Conservation (phyloP, 2,888 invertebrate genomes). For the Cryptocephalus moraei region DNA sequence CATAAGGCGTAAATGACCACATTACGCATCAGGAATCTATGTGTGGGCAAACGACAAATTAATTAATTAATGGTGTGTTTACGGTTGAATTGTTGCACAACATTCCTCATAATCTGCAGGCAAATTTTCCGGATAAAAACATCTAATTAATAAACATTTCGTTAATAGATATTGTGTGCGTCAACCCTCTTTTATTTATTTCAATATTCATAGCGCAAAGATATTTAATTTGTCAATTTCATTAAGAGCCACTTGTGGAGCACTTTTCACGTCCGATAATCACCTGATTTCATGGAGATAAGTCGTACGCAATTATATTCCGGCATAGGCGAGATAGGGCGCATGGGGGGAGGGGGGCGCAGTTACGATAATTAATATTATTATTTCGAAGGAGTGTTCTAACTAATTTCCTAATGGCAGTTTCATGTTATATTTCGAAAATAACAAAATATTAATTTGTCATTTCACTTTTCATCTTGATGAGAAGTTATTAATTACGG, state of each 20-base stretch:
- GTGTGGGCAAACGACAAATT: too few species aligned
- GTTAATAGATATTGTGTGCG: background rate
- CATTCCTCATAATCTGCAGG: too few species aligned
- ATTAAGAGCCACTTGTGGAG: conserved; percentile 15
- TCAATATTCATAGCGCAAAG: background rate
- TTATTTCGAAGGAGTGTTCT: conserved; percentile 24
- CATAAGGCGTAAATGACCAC: too few species aligned
- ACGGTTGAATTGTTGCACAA: too few species aligned
- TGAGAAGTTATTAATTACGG: background rate
- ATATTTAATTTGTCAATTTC: conserved; percentile 9
- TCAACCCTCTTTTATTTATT: background rate
- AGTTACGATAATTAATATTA: conserved; percentile 22
- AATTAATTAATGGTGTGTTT: too few species aligned
- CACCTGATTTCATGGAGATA: conserved; percentile 34
- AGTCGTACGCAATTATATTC: conserved; percentile 6
- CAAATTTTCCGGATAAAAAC: too few species aligned
- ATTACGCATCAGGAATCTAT: too few species aligned
- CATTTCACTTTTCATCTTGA: conserved; percentile 8
- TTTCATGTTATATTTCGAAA: conserved; percentile 19
- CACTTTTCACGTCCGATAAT: conserved; percentile 22
- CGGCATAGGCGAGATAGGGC: conserved; percentile 14
- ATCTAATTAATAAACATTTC: too few species aligned
- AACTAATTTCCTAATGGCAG: conserved; percentile 27
- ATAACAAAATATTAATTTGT: conserved; percentile 19
- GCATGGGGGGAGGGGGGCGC: conserved; percentile 9